phyloP scores from a whole-genome alignment of 2,797 vertebrate species.

The Neosilurus mollespiculum region DNA sequence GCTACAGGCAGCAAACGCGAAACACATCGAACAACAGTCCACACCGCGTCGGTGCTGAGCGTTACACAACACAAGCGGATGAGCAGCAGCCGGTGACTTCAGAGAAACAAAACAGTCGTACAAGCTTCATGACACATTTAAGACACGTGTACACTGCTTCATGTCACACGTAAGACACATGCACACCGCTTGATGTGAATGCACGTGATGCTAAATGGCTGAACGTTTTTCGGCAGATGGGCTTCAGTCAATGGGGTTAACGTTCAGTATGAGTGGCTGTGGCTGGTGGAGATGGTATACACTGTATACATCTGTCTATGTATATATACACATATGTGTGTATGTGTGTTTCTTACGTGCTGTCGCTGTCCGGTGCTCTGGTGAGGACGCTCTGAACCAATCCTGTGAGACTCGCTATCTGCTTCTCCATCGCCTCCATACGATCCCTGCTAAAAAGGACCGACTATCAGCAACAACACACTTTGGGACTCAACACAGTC shows the following conservation, averaged over 20 bases:
- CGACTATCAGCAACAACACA: constrained; percentile 16
- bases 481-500: constrained; percentile 13
- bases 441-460: constrained; percentile 75
- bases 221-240: constrained; percentile 1
- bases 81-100: constrained; percentile 30
- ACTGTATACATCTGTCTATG: neutral
- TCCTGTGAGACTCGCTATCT: constrained; percentile 96
- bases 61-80: constrained; percentile 25
- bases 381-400: constrained; percentile 95
- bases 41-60: constrained; percentile 15
- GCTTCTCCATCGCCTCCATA: constrained; percentile 99
- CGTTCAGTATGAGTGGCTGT: constrained; percentile 11
- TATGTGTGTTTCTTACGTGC: constrained; percentile 74
- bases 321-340: neutral
- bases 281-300: neutral
- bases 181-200: constrained; percentile 12
- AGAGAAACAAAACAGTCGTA: neutral
- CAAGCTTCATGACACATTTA: constrained; percentile 23
- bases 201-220: constrained; percentile 19
- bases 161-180: constrained; percentile 12
- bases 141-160: neutral
- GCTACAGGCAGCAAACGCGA: constrained; percentile 14
- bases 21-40: constrained; percentile 22
- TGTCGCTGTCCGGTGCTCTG: constrained; percentile 90
- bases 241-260: constrained; percentile 17